Conservation (phyloP, 2,797 vertebrate genomes). For the Cephalopachus bancanus region DNA sequence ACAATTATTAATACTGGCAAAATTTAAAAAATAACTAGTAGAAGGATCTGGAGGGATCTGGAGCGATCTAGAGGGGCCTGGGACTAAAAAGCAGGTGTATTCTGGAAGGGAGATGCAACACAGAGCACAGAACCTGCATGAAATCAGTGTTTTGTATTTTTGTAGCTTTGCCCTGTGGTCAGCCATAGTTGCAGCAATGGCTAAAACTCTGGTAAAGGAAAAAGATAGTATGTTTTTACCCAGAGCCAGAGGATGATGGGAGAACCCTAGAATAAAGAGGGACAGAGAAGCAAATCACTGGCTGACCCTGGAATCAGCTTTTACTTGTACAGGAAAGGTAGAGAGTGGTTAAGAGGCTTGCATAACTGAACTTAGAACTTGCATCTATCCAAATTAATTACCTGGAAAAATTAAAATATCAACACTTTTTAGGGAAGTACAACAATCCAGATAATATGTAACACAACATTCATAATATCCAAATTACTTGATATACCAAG, state of each 20-base stretch:
- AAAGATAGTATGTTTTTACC: not conserved
- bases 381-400: not conserved
- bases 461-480: not conserved
- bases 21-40: not conserved
- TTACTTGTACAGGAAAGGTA: not conserved
- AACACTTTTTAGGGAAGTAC: not conserved
- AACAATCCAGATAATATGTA: not conserved
- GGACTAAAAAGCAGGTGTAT: not conserved
- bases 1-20: not conserved
- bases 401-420: not conserved
- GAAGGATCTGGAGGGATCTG: not conserved
- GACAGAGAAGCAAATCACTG: not conserved
- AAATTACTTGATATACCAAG: not conserved
- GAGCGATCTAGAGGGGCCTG: not conserved
- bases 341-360: not conserved
- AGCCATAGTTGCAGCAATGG: not conserved
- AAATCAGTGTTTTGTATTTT: not conserved
- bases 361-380: not conserved
- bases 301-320: not conserved
- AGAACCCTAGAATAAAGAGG: not conserved
- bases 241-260: not conserved
- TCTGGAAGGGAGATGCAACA: not conserved
- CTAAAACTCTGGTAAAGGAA: not conserved
- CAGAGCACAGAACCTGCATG: not conserved
- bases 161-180: not conserved